Conservation (phyloP, 2,797 vertebrate genomes). For the Chrysocyon brachyurus region DNA sequence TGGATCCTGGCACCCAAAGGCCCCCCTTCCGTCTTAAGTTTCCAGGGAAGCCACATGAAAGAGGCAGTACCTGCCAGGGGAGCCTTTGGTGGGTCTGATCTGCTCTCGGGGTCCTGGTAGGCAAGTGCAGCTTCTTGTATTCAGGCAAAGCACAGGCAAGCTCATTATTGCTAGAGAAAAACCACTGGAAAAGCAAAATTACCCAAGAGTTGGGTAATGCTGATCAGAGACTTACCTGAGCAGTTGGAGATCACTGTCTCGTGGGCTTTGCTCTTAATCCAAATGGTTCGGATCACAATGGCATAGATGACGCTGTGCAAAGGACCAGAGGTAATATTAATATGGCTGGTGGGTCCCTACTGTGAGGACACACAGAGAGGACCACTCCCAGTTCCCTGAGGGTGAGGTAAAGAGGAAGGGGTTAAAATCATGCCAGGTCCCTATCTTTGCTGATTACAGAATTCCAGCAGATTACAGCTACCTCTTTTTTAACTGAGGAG, state of each 20-base stretch:
- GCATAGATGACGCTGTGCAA: slow-evolving; percentile 87
- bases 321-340: background rate
- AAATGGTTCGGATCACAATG: slow-evolving; percentile 90
- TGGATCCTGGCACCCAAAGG: background rate
- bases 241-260: slow-evolving; percentile 87
- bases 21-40: background rate
- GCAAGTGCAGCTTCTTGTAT: background rate
- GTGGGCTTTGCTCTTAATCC: slow-evolving; percentile 89
- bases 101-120: background rate
- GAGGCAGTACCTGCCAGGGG: background rate
- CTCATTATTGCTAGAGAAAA: background rate
- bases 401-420: background rate
- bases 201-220: background rate
- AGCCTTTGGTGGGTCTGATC: background rate
- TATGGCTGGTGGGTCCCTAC: background rate
- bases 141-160: background rate
- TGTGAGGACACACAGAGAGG: background rate
- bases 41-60: background rate
- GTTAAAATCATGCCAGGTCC: rapidly evolving
- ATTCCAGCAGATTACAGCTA: background rate
- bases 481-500: background rate
- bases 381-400: rapidly evolving
- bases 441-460: background rate
- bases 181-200: background rate
- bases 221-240: slow-evolving; percentile 85